phyloP scores from a whole-genome alignment of 1,140 invertebrate genomes.

The Caenorhabditis latens region DNA sequence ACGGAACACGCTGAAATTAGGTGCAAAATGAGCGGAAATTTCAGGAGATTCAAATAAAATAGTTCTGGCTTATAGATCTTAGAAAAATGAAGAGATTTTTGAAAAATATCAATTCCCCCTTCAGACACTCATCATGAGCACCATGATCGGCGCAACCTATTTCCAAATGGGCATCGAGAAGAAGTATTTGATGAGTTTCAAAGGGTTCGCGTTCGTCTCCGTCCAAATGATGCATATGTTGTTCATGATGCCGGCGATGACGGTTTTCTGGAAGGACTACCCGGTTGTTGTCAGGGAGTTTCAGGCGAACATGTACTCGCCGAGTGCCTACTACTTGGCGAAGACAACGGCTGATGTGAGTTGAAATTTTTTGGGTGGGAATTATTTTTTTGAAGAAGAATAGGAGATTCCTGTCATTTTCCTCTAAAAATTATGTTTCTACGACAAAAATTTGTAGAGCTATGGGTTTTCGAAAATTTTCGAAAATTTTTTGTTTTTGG shows the following conservation, averaged over 20 bases:
- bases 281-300: slow-evolving; percentile 92
- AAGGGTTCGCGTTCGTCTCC: slow-evolving; percentile 92
- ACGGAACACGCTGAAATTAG: too few species aligned
- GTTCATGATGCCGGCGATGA: slow-evolving; percentile 72
- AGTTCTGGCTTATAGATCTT: too few species aligned
- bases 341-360: slow-evolving; percentile 81
- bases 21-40: too few species aligned
- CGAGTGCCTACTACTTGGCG: slow-evolving; percentile 90
- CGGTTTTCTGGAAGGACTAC: slow-evolving; percentile 53
- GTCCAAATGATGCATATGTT: slow-evolving; percentile 85
- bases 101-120: slow-evolving; percentile 82
- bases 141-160: slow-evolving; percentile 46
- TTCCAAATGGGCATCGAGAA: not conserved
- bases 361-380: not conserved
- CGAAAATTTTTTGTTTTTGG: too few species aligned
- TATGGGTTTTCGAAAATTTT: too few species aligned
- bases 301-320: slow-evolving; percentile 90
- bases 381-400: not conserved
- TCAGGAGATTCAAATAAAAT: too few species aligned
- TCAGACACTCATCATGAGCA: slow-evolving; percentile 81
- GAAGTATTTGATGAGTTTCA: slow-evolving; percentile 91
- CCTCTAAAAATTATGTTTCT: too few species aligned
- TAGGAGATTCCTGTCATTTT: too few species aligned
- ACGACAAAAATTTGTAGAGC: too few species aligned
- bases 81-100: not conserved